These are phyloP conservation scores for Chromoteleia sp. DNA, from an alignment of 2,888 invertebrate species.

Conservation along the genomic window DNA sequence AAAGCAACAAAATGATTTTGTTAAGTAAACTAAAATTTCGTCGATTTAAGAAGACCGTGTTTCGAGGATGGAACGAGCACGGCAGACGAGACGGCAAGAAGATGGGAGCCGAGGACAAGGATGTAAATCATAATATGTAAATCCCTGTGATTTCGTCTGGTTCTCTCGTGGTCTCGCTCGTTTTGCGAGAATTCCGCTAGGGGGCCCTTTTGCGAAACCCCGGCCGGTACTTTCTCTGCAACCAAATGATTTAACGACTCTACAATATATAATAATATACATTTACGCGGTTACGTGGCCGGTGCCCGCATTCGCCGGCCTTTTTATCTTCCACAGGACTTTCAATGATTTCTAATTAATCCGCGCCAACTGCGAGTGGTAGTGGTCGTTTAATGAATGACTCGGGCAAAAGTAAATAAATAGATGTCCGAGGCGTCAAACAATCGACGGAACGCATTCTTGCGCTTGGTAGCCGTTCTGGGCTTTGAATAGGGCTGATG, in stretches of 20 bases:
- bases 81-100: slow-evolving; percentile 36
- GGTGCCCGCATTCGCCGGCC: slow-evolving; percentile 1
- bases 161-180: slow-evolving; percentile 77
- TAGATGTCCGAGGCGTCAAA: slow-evolving; percentile 39
- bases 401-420: slow-evolving; percentile 7
- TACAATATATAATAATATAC: slow-evolving; percentile 55
- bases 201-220: slow-evolving; percentile 52
- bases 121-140: slow-evolving; percentile 84
- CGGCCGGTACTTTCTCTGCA: slow-evolving; percentile 49
- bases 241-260: slow-evolving; percentile 63
- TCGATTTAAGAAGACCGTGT: background rate
- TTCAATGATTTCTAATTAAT: slow-evolving; percentile 36
- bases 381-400: slow-evolving; percentile 9
- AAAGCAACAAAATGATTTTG: no score
- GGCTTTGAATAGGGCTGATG: slow-evolving; percentile 40
- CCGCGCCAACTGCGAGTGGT: slow-evolving; percentile 1
- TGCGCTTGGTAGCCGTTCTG: slow-evolving; percentile 14
- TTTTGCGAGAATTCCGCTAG: slow-evolving; percentile 76
- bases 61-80: background rate
- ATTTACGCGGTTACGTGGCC: slow-evolving; percentile 35
- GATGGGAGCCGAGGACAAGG: slow-evolving; percentile 78
- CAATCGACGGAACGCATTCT: slow-evolving; percentile 27
- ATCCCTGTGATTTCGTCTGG: slow-evolving; percentile 83
- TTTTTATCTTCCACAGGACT: background rate
- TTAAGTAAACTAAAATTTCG: background rate